Conservation (phyloP, 2,113 vertebrate genomes). For the Talpa occidentalis region DNA sequence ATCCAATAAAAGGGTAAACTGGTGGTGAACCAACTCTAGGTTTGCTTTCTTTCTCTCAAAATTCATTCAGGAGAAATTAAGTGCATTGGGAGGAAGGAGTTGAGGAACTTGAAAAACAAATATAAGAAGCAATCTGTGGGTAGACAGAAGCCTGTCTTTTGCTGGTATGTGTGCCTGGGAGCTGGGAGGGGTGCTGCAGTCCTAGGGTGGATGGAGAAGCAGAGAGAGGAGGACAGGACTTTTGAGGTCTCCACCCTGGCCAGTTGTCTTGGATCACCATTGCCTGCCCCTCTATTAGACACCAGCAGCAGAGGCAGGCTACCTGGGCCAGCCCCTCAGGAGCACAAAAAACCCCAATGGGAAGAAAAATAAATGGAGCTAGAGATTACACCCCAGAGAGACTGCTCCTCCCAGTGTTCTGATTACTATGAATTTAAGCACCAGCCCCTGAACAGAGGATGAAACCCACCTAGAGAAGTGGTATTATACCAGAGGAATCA, state of each 20-base stretch:
- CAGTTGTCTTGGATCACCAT: background rate
- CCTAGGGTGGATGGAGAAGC: background rate
- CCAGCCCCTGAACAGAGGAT: background rate
- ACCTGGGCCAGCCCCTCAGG: background rate
- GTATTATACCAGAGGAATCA: background rate
- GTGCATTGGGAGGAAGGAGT: background rate
- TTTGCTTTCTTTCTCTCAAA: background rate
- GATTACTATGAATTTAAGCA: background rate
- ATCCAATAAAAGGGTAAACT: background rate
- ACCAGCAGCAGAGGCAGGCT: background rate
- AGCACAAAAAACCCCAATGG: background rate
- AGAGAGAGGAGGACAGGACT: background rate
- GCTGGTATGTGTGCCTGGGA: background rate
- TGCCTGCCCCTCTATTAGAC: background rate
- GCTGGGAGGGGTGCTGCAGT: background rate
- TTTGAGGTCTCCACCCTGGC: rapidly evolving
- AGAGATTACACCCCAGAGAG: background rate
- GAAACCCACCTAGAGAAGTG: background rate
- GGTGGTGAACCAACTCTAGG: background rate
- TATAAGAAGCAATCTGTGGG: background rate
- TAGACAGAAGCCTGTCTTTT: background rate
- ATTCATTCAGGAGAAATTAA: conserved; percentile 12
- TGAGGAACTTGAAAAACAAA: background rate
- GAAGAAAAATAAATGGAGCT: background rate
- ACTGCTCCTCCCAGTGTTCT: background rate